A percentile compares a stretch with the other conserved stretches of the same genome.
phyloP scores from a whole-genome alignment of 2,113 vertebrate species.

The Sinocyclocheilus anshuiensis region DNA sequence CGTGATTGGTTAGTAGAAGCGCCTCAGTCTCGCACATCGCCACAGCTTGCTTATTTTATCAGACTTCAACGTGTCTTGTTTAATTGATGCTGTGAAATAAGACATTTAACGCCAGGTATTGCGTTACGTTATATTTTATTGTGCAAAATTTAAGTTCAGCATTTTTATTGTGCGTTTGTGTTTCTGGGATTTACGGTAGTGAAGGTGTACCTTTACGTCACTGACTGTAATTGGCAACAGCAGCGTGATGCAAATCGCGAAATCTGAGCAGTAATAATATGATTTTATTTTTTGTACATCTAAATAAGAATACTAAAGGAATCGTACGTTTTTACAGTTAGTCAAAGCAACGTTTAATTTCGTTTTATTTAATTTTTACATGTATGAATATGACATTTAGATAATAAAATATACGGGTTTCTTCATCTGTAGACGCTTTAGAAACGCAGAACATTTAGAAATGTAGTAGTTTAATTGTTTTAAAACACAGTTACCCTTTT shows the following conservation, averaged over 20 bases:
- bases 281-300: neutral
- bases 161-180: neutral
- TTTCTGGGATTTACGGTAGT: constrained; percentile 33
- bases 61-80: neutral
- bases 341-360: neutral
- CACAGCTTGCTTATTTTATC: neutral
- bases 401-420: neutral
- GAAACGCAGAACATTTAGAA: too few species aligned
- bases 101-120: neutral
- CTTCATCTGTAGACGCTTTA: neutral
- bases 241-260: neutral
- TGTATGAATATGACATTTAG: neutral
- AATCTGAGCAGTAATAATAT: neutral
- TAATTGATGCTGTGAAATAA: neutral
- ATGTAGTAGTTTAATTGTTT: too few species aligned
- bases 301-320: neutral
- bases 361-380: neutral
- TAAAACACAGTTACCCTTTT: too few species aligned
- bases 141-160: neutral
- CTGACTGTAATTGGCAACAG: neutral
- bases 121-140: neutral
- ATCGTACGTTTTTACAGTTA: neutral
- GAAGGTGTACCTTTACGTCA: neutral
- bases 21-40: neutral
- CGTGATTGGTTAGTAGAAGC: constrained; percentile 12